These are phyloP conservation scores for Aegithalos caudatus DNA, from an alignment of 2,113 vertebrate genomes.

Conservation along the genomic window DNA sequence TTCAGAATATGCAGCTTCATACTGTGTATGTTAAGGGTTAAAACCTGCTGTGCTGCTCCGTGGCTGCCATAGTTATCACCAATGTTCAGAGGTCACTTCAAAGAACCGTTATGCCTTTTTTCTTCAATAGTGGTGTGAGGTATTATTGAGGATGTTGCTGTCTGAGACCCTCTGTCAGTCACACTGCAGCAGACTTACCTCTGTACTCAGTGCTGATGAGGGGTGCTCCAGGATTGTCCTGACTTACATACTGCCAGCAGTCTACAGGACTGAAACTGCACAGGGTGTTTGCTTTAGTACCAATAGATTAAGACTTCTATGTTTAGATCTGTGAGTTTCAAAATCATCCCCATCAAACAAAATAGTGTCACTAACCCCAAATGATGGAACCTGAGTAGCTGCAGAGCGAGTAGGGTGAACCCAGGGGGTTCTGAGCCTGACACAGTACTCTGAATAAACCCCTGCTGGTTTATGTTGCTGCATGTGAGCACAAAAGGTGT, in stretches of 20 bases:
- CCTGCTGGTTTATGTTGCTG: background rate
- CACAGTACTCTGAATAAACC: background rate
- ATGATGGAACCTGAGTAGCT: background rate
- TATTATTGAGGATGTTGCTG: background rate
- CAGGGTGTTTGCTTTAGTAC: background rate
- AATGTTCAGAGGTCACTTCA: background rate
- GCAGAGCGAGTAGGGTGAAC: background rate
- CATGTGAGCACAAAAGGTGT: background rate
- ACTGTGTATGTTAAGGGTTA: background rate
- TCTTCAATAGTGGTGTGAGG: background rate
- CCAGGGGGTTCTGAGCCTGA: background rate
- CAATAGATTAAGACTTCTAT: fast-evolving
- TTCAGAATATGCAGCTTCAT: background rate
- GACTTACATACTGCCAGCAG: background rate
- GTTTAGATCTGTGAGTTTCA: background rate
- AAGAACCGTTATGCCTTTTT: background rate
- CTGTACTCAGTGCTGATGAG: background rate
- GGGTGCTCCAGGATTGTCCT: background rate
- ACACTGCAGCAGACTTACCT: background rate
- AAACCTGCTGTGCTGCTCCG: background rate
- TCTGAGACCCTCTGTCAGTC: background rate
- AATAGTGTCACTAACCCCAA: background rate
- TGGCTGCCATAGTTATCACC: background rate
- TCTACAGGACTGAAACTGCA: background rate
- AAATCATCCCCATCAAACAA: background rate